Evolutionary conservation across 1,140 invertebrate species (phyloP), one percentile per base, ranked within the genome.

Genomic region (Drosophila quadrilineata): DNA sequence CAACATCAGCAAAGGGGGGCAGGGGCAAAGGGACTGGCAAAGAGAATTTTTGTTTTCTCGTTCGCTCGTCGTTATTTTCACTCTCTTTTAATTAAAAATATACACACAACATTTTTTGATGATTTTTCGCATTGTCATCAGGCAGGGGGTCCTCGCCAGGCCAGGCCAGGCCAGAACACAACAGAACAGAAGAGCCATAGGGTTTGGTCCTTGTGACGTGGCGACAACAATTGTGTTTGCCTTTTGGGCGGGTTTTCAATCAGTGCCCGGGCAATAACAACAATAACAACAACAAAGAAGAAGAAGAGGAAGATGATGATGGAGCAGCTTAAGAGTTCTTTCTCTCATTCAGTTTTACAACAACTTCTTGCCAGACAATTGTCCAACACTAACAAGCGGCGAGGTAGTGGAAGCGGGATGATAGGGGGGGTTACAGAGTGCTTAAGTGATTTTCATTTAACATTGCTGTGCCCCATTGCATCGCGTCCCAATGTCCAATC

Each of bases 41-140:
- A n/a, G n/a, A n/a, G n/a, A n/a, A n/a, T n/a, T n/a, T n/a, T n/a
- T n/a, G n/a, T n/a, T n/a, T n/a, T n/a, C 3, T 22, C 24, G 43
- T 64, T 58, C 35, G 40, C 50, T 22, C 21, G 3, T 52, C 29
- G 36, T 40, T 36, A 45, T 28, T 21, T 49, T 50, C 19, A 53
- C n/a, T 71, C 43, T 36, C 64, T 79, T 79, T 79, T 71, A 79
- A 80, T 79, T 80, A 79, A 80, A 72, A 79, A 53, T 28, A 79
- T 52, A 69, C 73, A 79, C 59, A 69, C 50, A 45, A 57, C 46
- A 72, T 58, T 73, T n/a, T 71, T 77, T 73, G 69, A 77, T 77
- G 71, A 75, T 71, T 41, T 76, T 76, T 68, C 53, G 60, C 65
- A 76, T 71, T 77, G 74, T 77, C 69, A 59, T 65, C 62, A 50